phyloP scores from a whole-genome alignment of 2,888 invertebrate species.

The Podotricha telesiphe region DNA sequence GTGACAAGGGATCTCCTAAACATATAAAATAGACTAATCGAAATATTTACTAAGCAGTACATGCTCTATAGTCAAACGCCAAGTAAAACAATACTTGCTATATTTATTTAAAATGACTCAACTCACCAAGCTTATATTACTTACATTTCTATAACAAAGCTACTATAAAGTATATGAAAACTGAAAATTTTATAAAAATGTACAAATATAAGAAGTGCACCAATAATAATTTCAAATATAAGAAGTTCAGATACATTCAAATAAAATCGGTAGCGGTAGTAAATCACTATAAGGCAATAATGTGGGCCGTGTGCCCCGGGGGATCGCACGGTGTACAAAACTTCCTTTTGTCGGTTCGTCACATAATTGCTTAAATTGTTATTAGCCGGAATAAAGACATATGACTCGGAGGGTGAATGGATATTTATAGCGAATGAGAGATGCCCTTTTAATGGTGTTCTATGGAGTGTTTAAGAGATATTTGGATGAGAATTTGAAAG shows the following conservation, averaged over 20 bases:
- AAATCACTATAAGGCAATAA: slow-evolving; percentile 80
- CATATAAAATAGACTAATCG: too few species aligned
- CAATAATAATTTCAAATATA: slow-evolving; percentile 4
- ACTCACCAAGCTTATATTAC: too few species aligned
- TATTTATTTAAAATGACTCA: too few species aligned
- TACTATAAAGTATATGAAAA: too few species aligned
- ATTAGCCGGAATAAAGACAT: slow-evolving; percentile 83
- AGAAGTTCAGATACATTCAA: slow-evolving; percentile 33
- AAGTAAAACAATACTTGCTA: too few species aligned
- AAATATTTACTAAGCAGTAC: too few species aligned
- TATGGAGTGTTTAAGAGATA: slow-evolving; percentile 40
- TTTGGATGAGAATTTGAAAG: slow-evolving; percentile 36
- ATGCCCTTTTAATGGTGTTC: slow-evolving; percentile 76
- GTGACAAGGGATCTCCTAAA: too few species aligned
- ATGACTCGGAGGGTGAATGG: slow-evolving; percentile 63
- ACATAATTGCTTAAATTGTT: slow-evolving; percentile 83
- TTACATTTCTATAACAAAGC: too few species aligned
- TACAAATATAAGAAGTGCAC: neutral
- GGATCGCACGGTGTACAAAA: slow-evolving; percentile 64
- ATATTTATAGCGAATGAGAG: slow-evolving; percentile 76
- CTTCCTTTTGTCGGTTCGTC: slow-evolving; percentile 68
- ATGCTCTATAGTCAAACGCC: too few species aligned
- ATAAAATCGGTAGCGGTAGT: slow-evolving; percentile 61
- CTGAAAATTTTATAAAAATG: neutral
- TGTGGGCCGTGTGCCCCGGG: slow-evolving; percentile 68